phyloP scores from a whole-genome alignment of 23 tunicate species.

The Styela clava region DNA sequence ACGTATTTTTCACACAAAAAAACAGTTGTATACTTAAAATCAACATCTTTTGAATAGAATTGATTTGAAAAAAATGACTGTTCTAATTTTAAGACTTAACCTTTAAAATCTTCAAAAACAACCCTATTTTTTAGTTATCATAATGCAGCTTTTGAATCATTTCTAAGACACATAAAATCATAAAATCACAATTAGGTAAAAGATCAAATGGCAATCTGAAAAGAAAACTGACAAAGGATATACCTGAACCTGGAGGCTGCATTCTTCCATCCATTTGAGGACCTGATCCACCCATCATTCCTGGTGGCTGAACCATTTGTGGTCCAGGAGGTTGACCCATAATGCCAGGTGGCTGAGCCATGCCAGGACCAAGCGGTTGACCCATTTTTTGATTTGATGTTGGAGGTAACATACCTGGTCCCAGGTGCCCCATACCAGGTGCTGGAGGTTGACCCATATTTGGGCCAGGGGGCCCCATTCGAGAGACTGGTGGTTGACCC shows the following conservation, averaged over 20 bases:
- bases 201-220: too few relatives aligned
- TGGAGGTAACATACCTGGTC: neutral
- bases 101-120: too few relatives aligned
- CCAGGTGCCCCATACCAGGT: neutral
- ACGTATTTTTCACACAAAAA: too few relatives aligned
- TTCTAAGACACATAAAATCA: too few relatives aligned
- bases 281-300: neutral
- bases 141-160: too few relatives aligned
- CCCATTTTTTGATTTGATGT: neutral
- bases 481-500: neutral
- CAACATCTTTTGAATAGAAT: too few relatives aligned
- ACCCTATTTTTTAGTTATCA: too few relatives aligned
- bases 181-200: too few relatives aligned
- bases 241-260: neutral
- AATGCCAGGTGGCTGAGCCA: neutral
- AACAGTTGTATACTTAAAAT: too few relatives aligned
- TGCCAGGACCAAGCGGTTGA: neutral
- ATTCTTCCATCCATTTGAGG: neutral
- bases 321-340: neutral
- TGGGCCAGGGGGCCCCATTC: neutral
- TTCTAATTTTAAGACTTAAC: too few relatives aligned
- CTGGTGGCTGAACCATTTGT: neutral
- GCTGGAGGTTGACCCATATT: neutral
- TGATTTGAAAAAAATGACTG: too few relatives aligned
- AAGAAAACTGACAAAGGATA: too few relatives aligned